Base-by-base conservation (phyloP, 2,797 vertebrate species). In the Gadopsis marmoratus region DNA sequence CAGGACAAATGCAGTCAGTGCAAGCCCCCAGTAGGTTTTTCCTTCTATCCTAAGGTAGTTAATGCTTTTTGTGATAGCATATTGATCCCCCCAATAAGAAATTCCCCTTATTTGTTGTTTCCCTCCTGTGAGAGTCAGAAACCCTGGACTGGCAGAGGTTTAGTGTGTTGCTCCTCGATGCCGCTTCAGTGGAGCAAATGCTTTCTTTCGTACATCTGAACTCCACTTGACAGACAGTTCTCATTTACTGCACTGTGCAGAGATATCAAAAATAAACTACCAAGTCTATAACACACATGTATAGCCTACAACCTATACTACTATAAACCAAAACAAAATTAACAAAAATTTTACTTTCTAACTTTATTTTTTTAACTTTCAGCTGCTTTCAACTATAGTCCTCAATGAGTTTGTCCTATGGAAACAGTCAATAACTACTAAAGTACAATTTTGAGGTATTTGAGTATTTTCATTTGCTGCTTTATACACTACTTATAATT, bases 1-100 rank as follows among this genome's bases (percentile, higher is more conserved):
- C 51, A 77, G 66, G 37, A 70, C 43, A 70, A 41, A 74, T 43
- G 65, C 19, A 67, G 45, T 76, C 50, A 48, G 39, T 33, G 60
- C 53, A 71, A 47, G 54, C 43, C 37, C 55, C 64, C 51, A 11
- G 19, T 33, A 53, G 56, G 39, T 45, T 37, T 37, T 47, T 31
- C 7, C 26, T 10, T 76, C 14, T 11, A 19, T 7, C n/a, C 17
- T 35, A 2, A 41, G 31, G 26, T 53, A 26, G 13, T 54, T 62
- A 19, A 59, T 43, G 37, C 31, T 48, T 47, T 61, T 37, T 61
- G 19, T 65, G 66, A 70, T 55, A 47, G 31, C 14, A 33, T 74
- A 50, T 47, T 77, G 64, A 77, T 71, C 39, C n/a, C 19, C 21
- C 10, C 9, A 17, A 56, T 17, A 53, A 54, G 11, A 79, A 67